Conservation (phyloP, 2,888 invertebrate species). For the Chironomus riparius region DNA sequence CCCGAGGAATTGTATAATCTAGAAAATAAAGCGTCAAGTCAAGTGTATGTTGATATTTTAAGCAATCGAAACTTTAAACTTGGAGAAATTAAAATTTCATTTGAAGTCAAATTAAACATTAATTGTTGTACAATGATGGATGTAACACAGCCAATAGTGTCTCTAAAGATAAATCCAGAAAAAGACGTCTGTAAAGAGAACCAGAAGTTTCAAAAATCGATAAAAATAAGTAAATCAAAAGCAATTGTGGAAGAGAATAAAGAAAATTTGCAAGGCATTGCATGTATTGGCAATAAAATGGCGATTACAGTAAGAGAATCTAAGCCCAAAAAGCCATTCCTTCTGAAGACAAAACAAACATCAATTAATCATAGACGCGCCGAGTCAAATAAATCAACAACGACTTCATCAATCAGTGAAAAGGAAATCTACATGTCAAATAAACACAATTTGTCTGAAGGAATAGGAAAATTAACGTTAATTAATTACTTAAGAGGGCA, state of each 20-base stretch:
- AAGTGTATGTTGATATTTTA: constrained; percentile 30
- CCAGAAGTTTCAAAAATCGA: not conserved
- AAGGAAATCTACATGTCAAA: not conserved
- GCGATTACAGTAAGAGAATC: not conserved
- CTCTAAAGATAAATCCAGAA: not conserved
- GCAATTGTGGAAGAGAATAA: not conserved
- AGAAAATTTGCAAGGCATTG: constrained; percentile 4
- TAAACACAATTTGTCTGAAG: not conserved
- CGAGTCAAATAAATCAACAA: not conserved
- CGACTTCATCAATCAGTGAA: not conserved
- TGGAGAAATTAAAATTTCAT: constrained; percentile 26
- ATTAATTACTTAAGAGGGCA: constrained; percentile 29
- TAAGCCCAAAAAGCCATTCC: not conserved
- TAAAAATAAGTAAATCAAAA: not conserved
- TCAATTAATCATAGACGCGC: not conserved
- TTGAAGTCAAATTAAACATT: constrained; percentile 27
- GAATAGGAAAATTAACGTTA: constrained; percentile 28
- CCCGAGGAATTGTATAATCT: constrained; percentile 25
- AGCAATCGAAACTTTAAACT: constrained; percentile 31
- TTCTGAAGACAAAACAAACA: not conserved
- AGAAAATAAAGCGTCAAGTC: constrained; percentile 13
- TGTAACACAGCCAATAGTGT: not conserved
- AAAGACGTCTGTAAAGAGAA: not conserved
- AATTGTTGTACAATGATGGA: not conserved
- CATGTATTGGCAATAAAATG: not conserved